Evolutionary conservation across 2,113 vertebrate species (phyloP), one percentile per base, ranked within the genome.

Genomic region (Alethe castanea): DNA sequence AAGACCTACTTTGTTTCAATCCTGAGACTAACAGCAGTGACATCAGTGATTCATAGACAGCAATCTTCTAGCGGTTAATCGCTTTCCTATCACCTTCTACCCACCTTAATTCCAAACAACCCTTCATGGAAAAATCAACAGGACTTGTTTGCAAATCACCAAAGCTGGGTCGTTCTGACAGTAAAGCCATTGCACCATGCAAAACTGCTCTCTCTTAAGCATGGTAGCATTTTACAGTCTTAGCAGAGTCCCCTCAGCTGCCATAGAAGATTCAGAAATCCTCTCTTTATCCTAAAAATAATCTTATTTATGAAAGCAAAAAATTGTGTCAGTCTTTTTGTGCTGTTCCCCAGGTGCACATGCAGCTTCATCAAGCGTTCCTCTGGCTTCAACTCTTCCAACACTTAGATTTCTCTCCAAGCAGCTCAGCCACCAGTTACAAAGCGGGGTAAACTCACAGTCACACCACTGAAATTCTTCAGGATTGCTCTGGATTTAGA

Each of bases 111-210:
- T 70, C 29, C 67, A 73, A 93, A 94, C 33, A 92, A 64, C 17
- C 36, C 40, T 88, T 89, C 18, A 54, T 71, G 59, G 77, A 88
- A 72, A 92, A 92, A 93, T 64, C 78, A 94, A 82, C 67, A 91
- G 40, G 14, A 52, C 16, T 50, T 64, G 18, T 67, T 72, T 82
- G 38, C 62, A 60, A 73, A n/a, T 65, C 66, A 44, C 19, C 13
- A 84, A 53, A 79, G 71, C 36, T 50, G 16, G 53, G 36, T 86
- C 5, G 2, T 40, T 77, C 48, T 40, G 31, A 62, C 1, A 18
- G 45, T 64, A 70, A 78, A 83, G 53, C 5, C 29, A 54, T 4
- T 47, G 59, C 45, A 35, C 13, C 6, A 3, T 14, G 35, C 1
- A 4, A 79, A 85, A 35, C 19, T 72, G 31, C 29, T 53, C 70